phyloP scores from a whole-genome alignment of 2,888 invertebrate species.

The Cataglyphis altisquamis region DNA sequence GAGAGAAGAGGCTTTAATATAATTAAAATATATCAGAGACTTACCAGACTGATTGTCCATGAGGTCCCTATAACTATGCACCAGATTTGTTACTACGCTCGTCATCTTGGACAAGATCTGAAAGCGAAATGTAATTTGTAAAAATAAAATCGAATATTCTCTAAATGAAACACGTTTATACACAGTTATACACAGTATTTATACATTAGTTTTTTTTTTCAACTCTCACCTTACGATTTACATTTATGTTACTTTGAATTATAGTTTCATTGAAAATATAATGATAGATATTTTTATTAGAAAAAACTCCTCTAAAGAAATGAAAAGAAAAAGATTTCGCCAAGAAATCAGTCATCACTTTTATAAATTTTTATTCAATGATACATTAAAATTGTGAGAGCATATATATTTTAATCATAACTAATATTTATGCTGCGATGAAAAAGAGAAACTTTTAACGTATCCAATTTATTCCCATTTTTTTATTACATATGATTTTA shows the following conservation, averaged over 20 bases:
- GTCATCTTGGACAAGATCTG: constrained; percentile 87
- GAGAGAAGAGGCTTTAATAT: background rate
- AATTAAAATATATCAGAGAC: constrained; percentile 77
- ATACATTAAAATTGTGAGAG: background rate
- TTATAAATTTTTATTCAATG: background rate
- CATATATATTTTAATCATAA: background rate
- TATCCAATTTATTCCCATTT: background rate
- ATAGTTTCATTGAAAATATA: background rate
- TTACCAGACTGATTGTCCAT: constrained; percentile 92
- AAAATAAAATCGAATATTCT: background rate
- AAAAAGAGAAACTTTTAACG: background rate
- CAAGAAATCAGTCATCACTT: background rate
- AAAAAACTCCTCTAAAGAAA: background rate
- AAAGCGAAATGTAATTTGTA: constrained; percentile 67
- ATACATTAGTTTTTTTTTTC: background rate
- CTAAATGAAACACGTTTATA: too few species aligned
- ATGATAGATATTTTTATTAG: background rate
- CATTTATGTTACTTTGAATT: background rate
- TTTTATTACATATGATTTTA: background rate
- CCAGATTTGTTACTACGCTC: constrained; percentile 86
- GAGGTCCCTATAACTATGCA: constrained; percentile 90
- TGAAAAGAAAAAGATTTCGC: too few species aligned
- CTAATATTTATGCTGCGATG: background rate
- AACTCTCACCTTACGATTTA: background rate
- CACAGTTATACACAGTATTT: background rate